Percentiles rank a stretch among this genome's conserved stretches.
Conservation (phyloP, 2,888 invertebrate genomes). For the Sicus ferrugineus region DNA sequence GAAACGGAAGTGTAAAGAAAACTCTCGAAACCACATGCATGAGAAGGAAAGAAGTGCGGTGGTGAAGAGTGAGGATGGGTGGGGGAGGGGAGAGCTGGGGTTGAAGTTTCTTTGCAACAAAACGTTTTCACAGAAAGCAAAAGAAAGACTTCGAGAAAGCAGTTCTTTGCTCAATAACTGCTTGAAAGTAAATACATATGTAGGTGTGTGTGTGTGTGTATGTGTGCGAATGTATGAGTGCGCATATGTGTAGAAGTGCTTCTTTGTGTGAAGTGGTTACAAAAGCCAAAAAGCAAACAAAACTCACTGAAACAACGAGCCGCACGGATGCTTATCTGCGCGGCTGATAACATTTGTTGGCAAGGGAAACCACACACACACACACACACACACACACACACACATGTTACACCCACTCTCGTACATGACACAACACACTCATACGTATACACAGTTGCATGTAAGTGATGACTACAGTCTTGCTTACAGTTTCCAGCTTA, state of each 20-base stretch:
- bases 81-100: neutral
- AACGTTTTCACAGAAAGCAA: constrained; percentile 14
- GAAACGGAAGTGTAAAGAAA: constrained; percentile 47
- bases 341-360: constrained; percentile 30
- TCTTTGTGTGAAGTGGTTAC: constrained; percentile 28
- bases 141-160: constrained; percentile 16
- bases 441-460: neutral
- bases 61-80: neutral
- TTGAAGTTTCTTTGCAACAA: constrained; percentile 19
- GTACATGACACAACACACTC: neutral
- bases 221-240: constrained; percentile 32
- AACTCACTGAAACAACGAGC: neutral
- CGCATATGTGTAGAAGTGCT: neutral
- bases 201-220: constrained; percentile 28
- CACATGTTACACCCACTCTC: neutral
- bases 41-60: neutral
- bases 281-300: constrained; percentile 31
- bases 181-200: constrained; percentile 11
- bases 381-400: constrained; percentile 3
- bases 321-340: constrained; percentile 9
- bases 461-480: neutral
- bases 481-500: too few species aligned
- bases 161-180: constrained; percentile 23
- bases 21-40: constrained; percentile 38
- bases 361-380: constrained; percentile 32